Conservation (phyloP, 2,113 vertebrate species). For the Solenodon paradoxus region DNA sequence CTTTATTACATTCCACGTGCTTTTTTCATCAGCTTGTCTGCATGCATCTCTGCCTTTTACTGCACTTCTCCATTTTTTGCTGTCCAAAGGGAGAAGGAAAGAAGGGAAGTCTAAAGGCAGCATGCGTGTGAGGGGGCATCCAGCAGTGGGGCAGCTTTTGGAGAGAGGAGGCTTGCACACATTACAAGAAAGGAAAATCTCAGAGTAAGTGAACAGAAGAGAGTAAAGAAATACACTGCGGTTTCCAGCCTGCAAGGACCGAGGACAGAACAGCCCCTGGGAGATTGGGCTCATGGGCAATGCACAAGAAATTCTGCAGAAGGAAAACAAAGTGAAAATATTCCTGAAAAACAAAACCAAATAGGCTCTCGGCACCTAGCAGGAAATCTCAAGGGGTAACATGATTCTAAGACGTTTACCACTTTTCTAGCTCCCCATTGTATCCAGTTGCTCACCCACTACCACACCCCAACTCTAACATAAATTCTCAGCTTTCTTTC, state of each 20-base stretch:
- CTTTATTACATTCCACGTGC: slow-evolving; percentile 68
- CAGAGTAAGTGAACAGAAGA: not conserved
- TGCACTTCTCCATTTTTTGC: slow-evolving; percentile 16
- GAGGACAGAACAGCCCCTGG: not conserved
- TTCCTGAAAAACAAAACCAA: not conserved
- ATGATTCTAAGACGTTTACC: not conserved
- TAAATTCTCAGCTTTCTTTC: not conserved
- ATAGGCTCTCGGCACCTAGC: not conserved
- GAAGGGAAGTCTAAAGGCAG: not conserved
- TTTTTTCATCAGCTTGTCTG: slow-evolving; percentile 62
- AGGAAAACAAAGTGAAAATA: slow-evolving; percentile 20
- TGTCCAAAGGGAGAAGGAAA: slow-evolving; percentile 15
- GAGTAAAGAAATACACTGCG: not conserved
- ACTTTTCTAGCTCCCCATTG: not conserved
- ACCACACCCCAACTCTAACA: not conserved
- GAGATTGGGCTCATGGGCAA: not conserved
- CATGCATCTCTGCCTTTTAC: slow-evolving; percentile 28
- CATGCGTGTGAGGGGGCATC: not conserved
- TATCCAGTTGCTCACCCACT: accelerated
- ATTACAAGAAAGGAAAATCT: not conserved
- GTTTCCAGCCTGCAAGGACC: not conserved
- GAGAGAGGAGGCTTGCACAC: slow-evolving; percentile 60
- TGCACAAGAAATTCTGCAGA: slow-evolving; percentile 8
- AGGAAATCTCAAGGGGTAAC: not conserved
- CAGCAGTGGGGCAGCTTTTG: not conserved